Evolutionary conservation across 1,140 invertebrate species (phyloP).

Genomic region (Apis mellifera): Amel_HAv3.1 CM009945.2:7885001-7885500

Average conservation of each 20-base stretch:
- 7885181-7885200: constrained; percentile 71
- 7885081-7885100: constrained; percentile 71
- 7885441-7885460: neutral
- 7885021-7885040: neutral
- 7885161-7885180: constrained; percentile 56
- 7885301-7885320: neutral
- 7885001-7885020: neutral
- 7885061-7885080: constrained; percentile 13
- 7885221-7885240: constrained; percentile 56
- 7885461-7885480: neutral
- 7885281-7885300: neutral
- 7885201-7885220: constrained; percentile 71
- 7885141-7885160: constrained; percentile 64
- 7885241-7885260: constrained; percentile 76
- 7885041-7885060: neutral
- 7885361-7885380: neutral
- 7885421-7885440: neutral
- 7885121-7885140: constrained; percentile 74
- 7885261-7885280: neutral
- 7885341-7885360: neutral
- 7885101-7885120: constrained; percentile 70
- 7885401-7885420: neutral
- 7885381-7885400: neutral
- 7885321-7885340: neutral
- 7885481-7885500: neutral